Base-by-base conservation (phyloP, 30 jellyfish, hydroid and myxozoan species). In the Pelagia noctiluca region DNA sequence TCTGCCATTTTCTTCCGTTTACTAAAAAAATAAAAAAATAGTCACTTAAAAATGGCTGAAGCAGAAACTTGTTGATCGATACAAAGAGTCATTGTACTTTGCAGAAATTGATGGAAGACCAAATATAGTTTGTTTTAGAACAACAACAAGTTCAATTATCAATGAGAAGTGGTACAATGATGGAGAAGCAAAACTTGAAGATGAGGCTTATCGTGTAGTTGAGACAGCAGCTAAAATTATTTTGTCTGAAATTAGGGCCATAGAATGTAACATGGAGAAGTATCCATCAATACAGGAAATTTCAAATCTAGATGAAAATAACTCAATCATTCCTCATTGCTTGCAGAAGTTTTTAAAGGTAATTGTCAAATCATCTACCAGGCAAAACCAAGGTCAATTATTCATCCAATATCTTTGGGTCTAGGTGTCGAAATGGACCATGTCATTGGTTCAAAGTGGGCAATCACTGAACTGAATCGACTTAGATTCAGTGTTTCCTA, bases 401-500 rank as follows among this genome's bases (percentile, higher is more conserved):
- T 80, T 34, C 33, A 32, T 18, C 87, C 90, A 64, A 80, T 47
- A n/a, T 26, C 76, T 16, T 80, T 80, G 1, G 81, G 90, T 19
- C 18, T 66, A n/a, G 75, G 88, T 65, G 90, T 80, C 8, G 90
- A 80, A 48, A 21, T 80, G 32, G 89, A 67, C 64, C 90, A 80
- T 80, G 88, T 66, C 32, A 68, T 80, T 63, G 88, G 76, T 21
- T 80, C 90, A 23, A 65, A 66, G 61, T 80, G 88, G 88, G 83
- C 65, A 31, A 62, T 77, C 42, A 33, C 42, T 16, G 61, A 80
- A 67, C 26, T 80, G 35, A 24, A 25, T 22, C 11, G 64, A 23
- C 73, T 80, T 24, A 89, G 89, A 62, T 78, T 80, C 38, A 22
- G 76, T 71, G 71, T 80, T 33, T 26, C 68, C 82, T 80, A 80